Conservation (phyloP, 2,113 vertebrate species). For the Neoarius graeffei region DNA sequence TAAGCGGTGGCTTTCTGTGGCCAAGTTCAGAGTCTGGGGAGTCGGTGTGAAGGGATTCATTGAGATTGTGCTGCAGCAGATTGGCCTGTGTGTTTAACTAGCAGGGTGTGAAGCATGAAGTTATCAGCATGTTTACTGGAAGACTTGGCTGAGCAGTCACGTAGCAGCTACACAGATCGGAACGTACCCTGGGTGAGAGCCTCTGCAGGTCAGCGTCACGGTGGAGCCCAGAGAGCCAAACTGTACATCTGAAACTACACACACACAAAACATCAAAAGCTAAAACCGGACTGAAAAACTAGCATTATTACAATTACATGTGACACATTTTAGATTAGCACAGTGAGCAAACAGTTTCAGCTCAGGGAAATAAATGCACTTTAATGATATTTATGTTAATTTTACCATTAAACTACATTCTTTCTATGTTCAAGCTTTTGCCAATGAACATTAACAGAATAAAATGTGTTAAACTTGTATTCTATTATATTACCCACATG, state of each 20-base stretch:
- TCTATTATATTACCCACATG: neutral
- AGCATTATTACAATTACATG: neutral
- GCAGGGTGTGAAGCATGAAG: conserved; percentile 35
- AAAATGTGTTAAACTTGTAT: neutral
- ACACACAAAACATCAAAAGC: neutral
- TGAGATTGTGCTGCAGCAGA: conserved; percentile 32
- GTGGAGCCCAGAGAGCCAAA: conserved; percentile 57
- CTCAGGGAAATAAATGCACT: neutral
- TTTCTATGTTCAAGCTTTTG: neutral
- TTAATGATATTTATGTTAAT: neutral
- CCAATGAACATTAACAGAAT: neutral
- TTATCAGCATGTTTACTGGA: conserved; percentile 48
- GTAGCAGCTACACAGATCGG: neutral
- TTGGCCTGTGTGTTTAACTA: conserved; percentile 23
- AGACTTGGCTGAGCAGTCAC: conserved; percentile 28
- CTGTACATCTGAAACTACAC: conserved; percentile 50
- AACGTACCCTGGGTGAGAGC: conserved; percentile 51
- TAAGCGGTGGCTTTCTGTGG: conserved; percentile 33
- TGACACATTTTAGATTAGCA: neutral
- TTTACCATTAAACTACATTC: neutral
- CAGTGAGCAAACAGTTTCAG: neutral
- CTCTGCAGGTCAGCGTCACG: conserved; percentile 56
- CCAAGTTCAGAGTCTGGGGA: conserved; percentile 40
- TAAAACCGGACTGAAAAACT: neutral
- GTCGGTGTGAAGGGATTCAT: conserved; percentile 38